Percentiles rank a stretch among this genome's conserved stretches.
Conservation (phyloP, 2,888 invertebrate genomes). For the Augiades crinisus region DNA sequence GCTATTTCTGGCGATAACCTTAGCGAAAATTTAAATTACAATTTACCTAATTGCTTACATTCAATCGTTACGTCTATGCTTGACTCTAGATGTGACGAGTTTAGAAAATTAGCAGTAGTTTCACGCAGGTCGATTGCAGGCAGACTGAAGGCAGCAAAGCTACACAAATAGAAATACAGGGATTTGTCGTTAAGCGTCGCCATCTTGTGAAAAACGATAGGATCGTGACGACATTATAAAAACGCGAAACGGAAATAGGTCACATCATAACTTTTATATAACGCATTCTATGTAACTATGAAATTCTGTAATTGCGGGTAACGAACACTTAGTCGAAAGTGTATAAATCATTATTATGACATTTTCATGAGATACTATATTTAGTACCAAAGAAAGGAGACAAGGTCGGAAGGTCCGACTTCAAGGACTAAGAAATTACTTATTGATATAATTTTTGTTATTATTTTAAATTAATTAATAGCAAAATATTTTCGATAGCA, state of each 20-base stretch:
- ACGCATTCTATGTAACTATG: constrained; percentile 20
- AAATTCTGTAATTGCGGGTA: background rate
- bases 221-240: constrained; percentile 73
- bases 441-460: too few species aligned
- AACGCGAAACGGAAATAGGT: constrained; percentile 63
- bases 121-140: constrained; percentile 34
- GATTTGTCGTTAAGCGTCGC: constrained; percentile 77
- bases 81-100: constrained; percentile 28
- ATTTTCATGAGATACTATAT: background rate
- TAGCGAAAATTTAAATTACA: constrained; percentile 63
- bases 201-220: constrained; percentile 82
- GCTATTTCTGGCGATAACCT: constrained; percentile 78
- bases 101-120: constrained; percentile 21
- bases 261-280: constrained; percentile 42
- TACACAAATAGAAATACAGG: constrained; percentile 81
- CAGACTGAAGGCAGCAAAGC: constrained; percentile 57
- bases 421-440: constrained; percentile 7
- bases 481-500: too few species aligned
- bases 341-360: background rate
- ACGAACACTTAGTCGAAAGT: background rate
- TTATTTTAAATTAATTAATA: too few species aligned
- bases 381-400: background rate
- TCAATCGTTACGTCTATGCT: constrained; percentile 27
- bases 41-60: constrained; percentile 59
- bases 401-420: constrained; percentile 9